Evolutionary conservation across 2,113 vertebrate species (phyloP), one percentile per base, ranked within the genome.

Genomic region (Ammospiza caudacuta): DNA sequence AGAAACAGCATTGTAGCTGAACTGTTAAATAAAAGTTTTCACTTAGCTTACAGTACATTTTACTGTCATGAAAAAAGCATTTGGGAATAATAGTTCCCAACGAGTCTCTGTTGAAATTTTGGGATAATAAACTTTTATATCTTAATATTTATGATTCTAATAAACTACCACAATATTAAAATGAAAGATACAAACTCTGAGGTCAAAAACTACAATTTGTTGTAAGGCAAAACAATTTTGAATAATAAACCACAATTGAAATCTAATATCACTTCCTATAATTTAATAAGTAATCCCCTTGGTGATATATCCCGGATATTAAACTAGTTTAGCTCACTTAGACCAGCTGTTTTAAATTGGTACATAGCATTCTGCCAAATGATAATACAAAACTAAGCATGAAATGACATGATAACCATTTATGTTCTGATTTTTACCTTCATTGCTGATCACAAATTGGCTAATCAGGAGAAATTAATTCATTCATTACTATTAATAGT

Each of bases 91-190:
- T 87, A 86, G 84, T 67, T 97, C 92, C 92, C 92, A 92, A 92
- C 7, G 47, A 92, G 75, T 91, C 39, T 92, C 44, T 92, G 87
- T 63, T 96, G 95, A 97, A 97, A 96, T 95, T 95, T 92, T 91
- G 62, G 81, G 80, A 96, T 80, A 95, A 94, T 95, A 96, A 97
- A 95, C 68, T 92, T 95, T 96, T 97, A 96, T 78, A 83, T 92
- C 87, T 94, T 95, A 96, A 95, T 97, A 98, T 97, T 98, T 97
- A 98, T 95, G 94, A 97, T 96, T 96, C 90, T 95, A 96, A 97
- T 97, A 97, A 97, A 96, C 91, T 93, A 95, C 76, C 55, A 85
- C 91, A 96, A 93, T 97, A 97, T 96, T 97, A 92, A 97, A 95
- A 92, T 90, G 87, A 96, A 97, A 94, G 85, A 97, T 87, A 94